Percentiles rank a stretch among this genome's conserved stretches.
These are phyloP conservation scores for Drosophila peninsularis DNA, from an alignment of 2,888 invertebrate genomes.

Conservation along the genomic window DNA sequence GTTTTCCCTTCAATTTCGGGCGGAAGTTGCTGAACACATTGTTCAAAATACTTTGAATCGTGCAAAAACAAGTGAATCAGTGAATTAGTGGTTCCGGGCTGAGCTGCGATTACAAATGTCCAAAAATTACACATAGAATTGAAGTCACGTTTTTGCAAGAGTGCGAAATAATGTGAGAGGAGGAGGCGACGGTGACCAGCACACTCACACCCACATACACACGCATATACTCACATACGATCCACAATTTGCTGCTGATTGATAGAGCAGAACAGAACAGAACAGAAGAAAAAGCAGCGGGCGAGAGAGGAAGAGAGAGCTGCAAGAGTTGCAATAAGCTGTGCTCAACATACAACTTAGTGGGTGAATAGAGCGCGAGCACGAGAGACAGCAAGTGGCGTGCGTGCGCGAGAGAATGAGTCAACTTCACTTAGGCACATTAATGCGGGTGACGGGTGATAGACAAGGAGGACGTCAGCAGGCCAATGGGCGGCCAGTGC, in stretches of 20 bases:
- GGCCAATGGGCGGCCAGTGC: conserved; percentile 16
- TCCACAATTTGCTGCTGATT: conserved; percentile 20
- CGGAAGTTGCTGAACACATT: background rate
- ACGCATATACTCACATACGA: background rate
- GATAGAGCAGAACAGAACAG: conserved; percentile 10
- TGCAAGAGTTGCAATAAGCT: conserved; percentile 12
- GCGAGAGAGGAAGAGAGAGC: too few species aligned
- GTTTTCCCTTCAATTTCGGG: background rate
- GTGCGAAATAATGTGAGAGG: background rate
- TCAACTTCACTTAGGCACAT: conserved; percentile 41
- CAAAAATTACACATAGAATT: background rate
- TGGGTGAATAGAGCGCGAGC: conserved; percentile 4
- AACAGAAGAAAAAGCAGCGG: background rate
- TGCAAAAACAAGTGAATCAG: background rate
- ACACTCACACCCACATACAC: too few species aligned
- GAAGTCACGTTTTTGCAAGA: conserved; percentile 26
- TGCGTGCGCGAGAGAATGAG: conserved; percentile 47
- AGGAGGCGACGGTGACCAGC: background rate
- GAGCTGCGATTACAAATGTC: background rate
- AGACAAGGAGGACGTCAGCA: conserved; percentile 25
- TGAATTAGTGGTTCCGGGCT: background rate
- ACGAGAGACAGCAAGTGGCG: background rate
- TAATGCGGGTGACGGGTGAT: conserved; percentile 45
- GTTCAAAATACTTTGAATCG: background rate
- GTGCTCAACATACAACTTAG: conserved; percentile 11